These are phyloP conservation scores for Agrilus cyanescens DNA, from an alignment of 2,888 invertebrate genomes.

Conservation along the genomic window DNA sequence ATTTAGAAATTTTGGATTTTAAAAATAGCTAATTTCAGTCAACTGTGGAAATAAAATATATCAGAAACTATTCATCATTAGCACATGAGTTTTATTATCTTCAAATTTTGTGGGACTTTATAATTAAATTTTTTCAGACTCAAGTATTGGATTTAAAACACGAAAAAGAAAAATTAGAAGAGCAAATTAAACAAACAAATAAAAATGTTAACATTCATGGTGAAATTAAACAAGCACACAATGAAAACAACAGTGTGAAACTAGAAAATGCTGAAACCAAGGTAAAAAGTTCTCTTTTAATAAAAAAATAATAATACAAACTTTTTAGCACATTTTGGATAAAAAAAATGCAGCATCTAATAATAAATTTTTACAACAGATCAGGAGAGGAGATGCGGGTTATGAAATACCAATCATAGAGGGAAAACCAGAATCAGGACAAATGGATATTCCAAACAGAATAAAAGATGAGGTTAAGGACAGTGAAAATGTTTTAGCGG, in stretches of 20 bases:
- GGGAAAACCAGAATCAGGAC: background rate
- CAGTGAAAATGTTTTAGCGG: conserved; percentile 15
- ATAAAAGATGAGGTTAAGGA: conserved; percentile 6
- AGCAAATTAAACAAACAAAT: conserved; percentile 22
- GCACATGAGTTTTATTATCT: no score
- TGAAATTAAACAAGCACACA: conserved; percentile 23
- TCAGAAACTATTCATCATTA: no score
- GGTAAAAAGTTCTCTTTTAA: conserved; percentile 15
- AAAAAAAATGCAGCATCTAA: no score
- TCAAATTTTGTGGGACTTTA: conserved; percentile 7
- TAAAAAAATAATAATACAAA: background rate
- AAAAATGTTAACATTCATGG: conserved; percentile 24
- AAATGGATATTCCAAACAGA: conserved; percentile 6
- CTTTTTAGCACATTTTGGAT: no score
- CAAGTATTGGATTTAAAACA: conserved; percentile 27
- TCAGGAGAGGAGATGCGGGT: no score
- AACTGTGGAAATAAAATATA: no score
- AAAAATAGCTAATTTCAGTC: no score
- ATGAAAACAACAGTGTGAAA: conserved; percentile 26
- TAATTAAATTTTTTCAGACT: conserved; percentile 20
- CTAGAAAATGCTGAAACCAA: conserved; percentile 23
- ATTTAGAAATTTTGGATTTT: no score
- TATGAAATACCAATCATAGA: no score
- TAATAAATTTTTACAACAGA: no score
- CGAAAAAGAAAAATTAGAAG: conserved; percentile 29